These are phyloP conservation scores for Etheostoma spectabile DNA, from an alignment of 2,113 vertebrate species.

Conservation along the genomic window DNA sequence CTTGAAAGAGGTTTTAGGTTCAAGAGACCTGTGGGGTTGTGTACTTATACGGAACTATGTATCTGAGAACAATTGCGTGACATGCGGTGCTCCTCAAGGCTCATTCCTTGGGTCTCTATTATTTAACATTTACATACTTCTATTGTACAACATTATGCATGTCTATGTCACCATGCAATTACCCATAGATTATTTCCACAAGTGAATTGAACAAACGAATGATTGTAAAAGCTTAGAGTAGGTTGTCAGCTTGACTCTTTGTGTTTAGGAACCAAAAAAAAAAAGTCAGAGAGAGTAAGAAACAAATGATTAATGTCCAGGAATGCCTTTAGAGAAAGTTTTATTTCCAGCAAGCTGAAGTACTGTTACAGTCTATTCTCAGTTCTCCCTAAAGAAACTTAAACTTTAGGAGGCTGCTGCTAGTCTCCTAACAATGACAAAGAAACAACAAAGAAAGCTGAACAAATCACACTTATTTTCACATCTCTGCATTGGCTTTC, in stretches of 20 bases:
- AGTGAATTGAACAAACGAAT: background rate
- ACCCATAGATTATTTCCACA: too few relatives aligned
- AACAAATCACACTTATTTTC: background rate
- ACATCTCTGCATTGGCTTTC: background rate
- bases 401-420: background rate
- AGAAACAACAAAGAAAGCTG: background rate
- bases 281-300: background rate
- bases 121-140: background rate
- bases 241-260: background rate
- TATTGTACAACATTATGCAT: background rate
- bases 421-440: background rate
- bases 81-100: background rate
- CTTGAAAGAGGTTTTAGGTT: background rate
- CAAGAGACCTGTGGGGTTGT: background rate
- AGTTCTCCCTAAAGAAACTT: background rate
- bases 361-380: background rate
- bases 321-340: background rate
- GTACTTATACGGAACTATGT: background rate
- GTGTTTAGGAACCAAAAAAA: background rate
- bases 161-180: background rate
- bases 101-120: background rate
- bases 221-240: background rate
- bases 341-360: background rate
- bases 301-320: background rate
- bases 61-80: background rate